These are phyloP conservation scores for Antitype chi DNA, from an alignment of 2,888 invertebrate genomes.

Conservation along the genomic window DNA sequence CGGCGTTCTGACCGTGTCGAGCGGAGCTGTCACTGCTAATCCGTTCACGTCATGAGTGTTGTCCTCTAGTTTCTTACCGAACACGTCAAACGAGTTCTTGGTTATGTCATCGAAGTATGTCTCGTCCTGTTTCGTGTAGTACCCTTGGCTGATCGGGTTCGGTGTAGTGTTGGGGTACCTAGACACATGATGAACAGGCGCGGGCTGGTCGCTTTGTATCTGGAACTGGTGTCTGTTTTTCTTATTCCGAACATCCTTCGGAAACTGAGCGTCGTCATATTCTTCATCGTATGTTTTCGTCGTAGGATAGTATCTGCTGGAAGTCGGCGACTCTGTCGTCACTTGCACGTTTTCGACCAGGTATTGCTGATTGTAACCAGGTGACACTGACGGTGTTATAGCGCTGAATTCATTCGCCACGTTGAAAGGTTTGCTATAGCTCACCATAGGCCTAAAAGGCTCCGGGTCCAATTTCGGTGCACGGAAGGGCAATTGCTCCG, in stretches of 20 bases:
- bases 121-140: conserved; percentile 93
- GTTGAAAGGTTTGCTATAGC: conserved; percentile 89
- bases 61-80: conserved; percentile 92
- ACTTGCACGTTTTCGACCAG: conserved; percentile 86
- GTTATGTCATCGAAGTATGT: conserved; percentile 93
- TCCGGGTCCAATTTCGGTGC: conserved; percentile 90
- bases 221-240: conserved; percentile 81
- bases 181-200: conserved; percentile 76
- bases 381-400: conserved; percentile 83
- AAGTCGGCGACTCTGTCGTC: conserved; percentile 88
- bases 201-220: conserved; percentile 82
- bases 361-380: conserved; percentile 85
- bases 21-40: conserved; percentile 85
- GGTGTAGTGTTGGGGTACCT: conserved; percentile 88
- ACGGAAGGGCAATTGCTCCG: conserved; percentile 86
- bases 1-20: conserved; percentile 87
- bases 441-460: conserved; percentile 92
- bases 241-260: conserved; percentile 78
- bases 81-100: conserved; percentile 93
- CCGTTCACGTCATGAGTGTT: conserved; percentile 87
- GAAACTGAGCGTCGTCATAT: conserved; percentile 80
- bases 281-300: conserved; percentile 87
- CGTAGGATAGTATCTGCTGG: conserved; percentile 88
- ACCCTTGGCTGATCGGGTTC: conserved; percentile 91
- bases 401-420: conserved; percentile 85